Evolutionary conservation across 2,113 vertebrate genomes (phyloP).

Genomic region (Oreotrochilus melanogaster): DNA sequence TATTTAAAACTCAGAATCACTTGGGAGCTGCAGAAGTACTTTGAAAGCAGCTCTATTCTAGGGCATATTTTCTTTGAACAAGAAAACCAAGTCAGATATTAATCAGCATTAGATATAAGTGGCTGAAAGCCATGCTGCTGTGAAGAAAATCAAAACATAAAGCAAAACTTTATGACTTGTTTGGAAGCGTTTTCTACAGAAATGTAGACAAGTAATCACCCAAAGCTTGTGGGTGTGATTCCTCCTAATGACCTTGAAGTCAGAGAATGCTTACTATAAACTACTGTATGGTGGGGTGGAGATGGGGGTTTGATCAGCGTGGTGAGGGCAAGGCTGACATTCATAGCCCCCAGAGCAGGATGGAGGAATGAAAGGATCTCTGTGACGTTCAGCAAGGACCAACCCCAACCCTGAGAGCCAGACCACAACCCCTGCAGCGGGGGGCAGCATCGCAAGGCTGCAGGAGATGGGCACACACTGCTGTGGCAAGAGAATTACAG

Average conservation of each 20-base stretch:
- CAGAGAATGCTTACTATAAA: neutral
- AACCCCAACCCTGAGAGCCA: fast-evolving
- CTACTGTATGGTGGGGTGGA: neutral
- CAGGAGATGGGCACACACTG: neutral
- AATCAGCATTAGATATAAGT: neutral
- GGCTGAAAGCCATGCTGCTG: neutral
- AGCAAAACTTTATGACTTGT: neutral
- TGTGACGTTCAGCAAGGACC: neutral
- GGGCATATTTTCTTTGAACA: neutral
- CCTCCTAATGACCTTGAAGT: neutral
- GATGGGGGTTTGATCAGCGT: neutral
- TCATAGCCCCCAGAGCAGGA: neutral
- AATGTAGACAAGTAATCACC: neutral
- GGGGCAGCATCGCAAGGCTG: fast-evolving
- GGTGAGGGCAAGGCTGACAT: neutral
- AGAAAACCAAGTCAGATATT: neutral
- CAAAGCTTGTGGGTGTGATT: neutral
- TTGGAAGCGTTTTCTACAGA: neutral
- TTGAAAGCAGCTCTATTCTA: neutral
- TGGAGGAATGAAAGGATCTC: neutral
- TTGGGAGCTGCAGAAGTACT: neutral
- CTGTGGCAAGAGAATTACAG: neutral
- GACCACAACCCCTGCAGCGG: neutral
- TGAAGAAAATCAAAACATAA: neutral
- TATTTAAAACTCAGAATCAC: neutral